These are phyloP conservation scores for Hydractinia echinata DNA, from an alignment of 30 jellyfish, hydroid and myxozoan genomes.

Conservation along the genomic window DNA sequence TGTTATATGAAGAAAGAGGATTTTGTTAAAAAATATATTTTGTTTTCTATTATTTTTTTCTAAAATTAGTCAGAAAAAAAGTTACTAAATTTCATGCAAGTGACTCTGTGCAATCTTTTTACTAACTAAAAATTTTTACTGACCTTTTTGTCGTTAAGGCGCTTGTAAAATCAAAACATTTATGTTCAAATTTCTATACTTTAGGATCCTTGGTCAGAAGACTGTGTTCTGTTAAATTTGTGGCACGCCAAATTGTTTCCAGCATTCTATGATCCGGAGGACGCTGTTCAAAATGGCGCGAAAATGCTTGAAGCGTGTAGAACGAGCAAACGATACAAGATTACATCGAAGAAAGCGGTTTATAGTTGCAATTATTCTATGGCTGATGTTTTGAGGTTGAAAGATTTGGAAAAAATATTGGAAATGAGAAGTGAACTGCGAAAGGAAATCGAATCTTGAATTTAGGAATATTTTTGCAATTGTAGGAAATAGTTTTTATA, in stretches of 20 bases:
- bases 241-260: slow-evolving; percentile 91
- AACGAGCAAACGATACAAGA: slow-evolving; percentile 1
- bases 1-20: too few species aligned
- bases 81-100: too few species aligned
- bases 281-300: slow-evolving; percentile 47
- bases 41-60: too few species aligned
- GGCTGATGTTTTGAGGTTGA: slow-evolving; percentile 68
- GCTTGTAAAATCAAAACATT: too few species aligned
- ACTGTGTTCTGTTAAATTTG: slow-evolving; percentile 54
- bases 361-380: slow-evolving; percentile 43
- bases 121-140: too few species aligned
- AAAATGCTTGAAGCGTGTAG: slow-evolving; percentile 39
- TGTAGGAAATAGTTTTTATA: too few species aligned
- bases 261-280: slow-evolving; percentile 49
- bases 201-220: slow-evolving; percentile 78
- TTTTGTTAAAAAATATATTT: too few species aligned
- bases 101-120: too few species aligned
- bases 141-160: not conserved
- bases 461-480: too few species aligned
- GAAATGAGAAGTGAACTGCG: slow-evolving; percentile 64
- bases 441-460: slow-evolving; percentile 33
- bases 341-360: not conserved
- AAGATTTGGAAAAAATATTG: slow-evolving; percentile 51
- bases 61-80: too few species aligned
- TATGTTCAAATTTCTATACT: not conserved